Percentiles rank a stretch among this genome's conserved stretches.
Conservation (phyloP, 2,888 invertebrate species). For the Athripsodes cinereus region DNA sequence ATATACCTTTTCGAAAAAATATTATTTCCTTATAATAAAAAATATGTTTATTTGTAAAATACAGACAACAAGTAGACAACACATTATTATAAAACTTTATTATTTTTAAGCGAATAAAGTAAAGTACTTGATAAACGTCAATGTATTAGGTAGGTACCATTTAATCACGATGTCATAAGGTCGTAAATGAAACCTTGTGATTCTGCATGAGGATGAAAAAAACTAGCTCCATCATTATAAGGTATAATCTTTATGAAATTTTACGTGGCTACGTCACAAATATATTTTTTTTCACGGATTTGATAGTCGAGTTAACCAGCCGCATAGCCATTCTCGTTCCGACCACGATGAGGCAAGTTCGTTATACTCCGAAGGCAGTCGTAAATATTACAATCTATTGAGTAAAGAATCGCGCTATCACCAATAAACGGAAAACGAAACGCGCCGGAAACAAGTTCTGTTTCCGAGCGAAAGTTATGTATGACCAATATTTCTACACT, state of each 20-base stretch:
- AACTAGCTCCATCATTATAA: not conserved
- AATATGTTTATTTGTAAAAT: too few relatives aligned
- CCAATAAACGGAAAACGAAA: not conserved
- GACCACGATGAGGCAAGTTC: slow-evolving; percentile 22
- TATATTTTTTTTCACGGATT: slow-evolving; percentile 6
- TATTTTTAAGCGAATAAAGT: too few relatives aligned
- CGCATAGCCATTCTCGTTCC: slow-evolving; percentile 23
- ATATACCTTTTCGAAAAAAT: too few relatives aligned
- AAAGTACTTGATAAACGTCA: too few relatives aligned
- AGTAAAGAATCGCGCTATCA: not conserved
- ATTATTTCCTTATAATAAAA: too few relatives aligned
- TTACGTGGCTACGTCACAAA: slow-evolving; percentile 1
- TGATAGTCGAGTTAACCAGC: slow-evolving; percentile 1
- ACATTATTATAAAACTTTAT: too few relatives aligned
- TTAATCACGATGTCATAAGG: not conserved
- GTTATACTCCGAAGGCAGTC: slow-evolving; percentile 3
- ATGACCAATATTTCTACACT: not conserved
- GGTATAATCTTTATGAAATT: not conserved
- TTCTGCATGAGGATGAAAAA: not conserved
- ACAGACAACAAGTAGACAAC: too few relatives aligned
- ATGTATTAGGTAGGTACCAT: too few relatives aligned
- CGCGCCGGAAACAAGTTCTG: slow-evolving; percentile 12
- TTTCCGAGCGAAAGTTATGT: slow-evolving; percentile 14
- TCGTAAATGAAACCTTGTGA: not conserved
- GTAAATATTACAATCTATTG: not conserved